phyloP scores from a whole-genome alignment of 2,888 invertebrate species.

The Heliconius cydno region DNA sequence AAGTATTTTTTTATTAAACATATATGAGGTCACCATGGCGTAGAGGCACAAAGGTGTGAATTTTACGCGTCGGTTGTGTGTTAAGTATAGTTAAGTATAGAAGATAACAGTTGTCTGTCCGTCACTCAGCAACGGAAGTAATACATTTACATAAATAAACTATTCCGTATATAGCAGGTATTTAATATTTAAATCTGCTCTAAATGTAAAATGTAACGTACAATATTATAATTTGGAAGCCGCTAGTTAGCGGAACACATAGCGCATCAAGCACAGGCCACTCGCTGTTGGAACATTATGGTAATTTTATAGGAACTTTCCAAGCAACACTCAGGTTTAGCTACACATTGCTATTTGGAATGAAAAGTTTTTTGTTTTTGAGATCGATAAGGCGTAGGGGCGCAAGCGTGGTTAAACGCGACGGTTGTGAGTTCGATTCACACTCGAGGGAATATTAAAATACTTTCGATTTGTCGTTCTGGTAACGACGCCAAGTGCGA shows the following conservation, averaged over 20 bases:
- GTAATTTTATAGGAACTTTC: conserved; percentile 77
- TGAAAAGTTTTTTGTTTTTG: conserved; percentile 29
- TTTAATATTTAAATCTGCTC: neutral
- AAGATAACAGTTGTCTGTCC: too few relatives aligned
- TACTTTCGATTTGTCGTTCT: too few relatives aligned
- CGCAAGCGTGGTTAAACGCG: neutral
- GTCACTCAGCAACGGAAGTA: too few relatives aligned
- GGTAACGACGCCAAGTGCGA: too few relatives aligned
- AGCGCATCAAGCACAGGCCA: conserved; percentile 60
- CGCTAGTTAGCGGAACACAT: conserved; percentile 24
- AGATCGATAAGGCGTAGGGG: too few relatives aligned
- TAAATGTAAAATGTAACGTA: conserved; percentile 24
- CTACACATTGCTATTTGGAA: conserved; percentile 53
- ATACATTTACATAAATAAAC: neutral
- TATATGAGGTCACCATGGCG: too few relatives aligned
- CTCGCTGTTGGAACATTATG: conserved; percentile 67
- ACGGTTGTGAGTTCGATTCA: neutral
- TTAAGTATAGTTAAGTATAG: too few relatives aligned
- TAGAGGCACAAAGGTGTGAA: too few relatives aligned
- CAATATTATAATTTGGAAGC: conserved; percentile 46
- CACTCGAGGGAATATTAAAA: neutral
- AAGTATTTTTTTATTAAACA: too few relatives aligned
- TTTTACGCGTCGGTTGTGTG: too few relatives aligned
- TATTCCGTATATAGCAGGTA: neutral
- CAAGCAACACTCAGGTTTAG: conserved; percentile 59